Base-by-base conservation (phyloP, 2,888 invertebrate genomes). In the Eupelmus urozonus region DNA sequence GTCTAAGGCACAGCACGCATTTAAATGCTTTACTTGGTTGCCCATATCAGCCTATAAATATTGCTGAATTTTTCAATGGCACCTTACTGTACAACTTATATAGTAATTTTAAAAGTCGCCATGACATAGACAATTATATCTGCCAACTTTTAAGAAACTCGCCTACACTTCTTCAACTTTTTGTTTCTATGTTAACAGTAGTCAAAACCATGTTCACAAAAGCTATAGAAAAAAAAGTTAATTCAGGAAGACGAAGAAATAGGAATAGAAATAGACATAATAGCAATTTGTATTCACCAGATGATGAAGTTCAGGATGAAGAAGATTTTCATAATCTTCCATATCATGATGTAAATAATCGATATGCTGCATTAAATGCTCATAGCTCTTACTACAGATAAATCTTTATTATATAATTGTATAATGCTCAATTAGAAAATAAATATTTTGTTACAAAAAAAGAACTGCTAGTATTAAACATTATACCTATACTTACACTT, bases 61-160 rank as follows among this genome's bases (percentile, higher is more conserved):
- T 94, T 85, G 92, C 92, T n/a, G 92, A 93, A 83, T 91, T 93
- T 80, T 95, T 92, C 82, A 94, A 95, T 88, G 96, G 96, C 0
- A 94, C 95, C 0, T 94, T 96, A 88, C 87, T 95, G 0, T 96
- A 96, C 84, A 96, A 96, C 90, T 89, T 94, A 29, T 93, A 93
- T 76, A 88, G 90, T 34, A 92, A 93, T 88, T 91, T 96, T 63
- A 92, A 92, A 79, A 91, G 90, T 80, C 92, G 94, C 25, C 80
- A 86, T 0, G 91, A 94, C 83, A 89, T 93, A 0, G 87, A 90
- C 29, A 85, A 84, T 53, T 94, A 93, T 85, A 85, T 94, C 1
- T 88, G 91, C 60, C 55, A 60, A 11, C 62, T 79, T 27, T 82
- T 91, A 20, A 76, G 84, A 78, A 79, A 87, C 71, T 86, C 88